Percentiles rank a stretch among this genome's conserved stretches.
These are phyloP conservation scores for Drosophila meridiana DNA, from an alignment of 2,888 invertebrate species.

Conservation along the genomic window DNA sequence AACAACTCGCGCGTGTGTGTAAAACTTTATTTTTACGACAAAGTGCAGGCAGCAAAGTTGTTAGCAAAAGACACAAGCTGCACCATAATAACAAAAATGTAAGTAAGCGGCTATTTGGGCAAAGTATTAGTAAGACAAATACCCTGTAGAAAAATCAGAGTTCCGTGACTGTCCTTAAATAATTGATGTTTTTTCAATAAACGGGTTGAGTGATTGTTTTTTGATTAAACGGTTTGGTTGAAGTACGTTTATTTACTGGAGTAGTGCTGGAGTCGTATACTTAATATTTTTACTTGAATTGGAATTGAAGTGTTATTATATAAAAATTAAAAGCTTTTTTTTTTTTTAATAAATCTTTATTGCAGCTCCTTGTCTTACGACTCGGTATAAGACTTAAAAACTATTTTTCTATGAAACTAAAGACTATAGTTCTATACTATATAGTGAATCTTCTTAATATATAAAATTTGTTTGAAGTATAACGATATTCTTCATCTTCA, in stretches of 20 bases:
- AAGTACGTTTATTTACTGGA: not conserved
- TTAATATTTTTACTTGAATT: not conserved
- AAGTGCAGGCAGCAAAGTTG: conserved; percentile 75
- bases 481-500: too few relatives aligned
- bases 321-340: too few relatives aligned
- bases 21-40: conserved; percentile 79
- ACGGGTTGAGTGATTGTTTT: not conserved
- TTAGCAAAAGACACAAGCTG: conserved; percentile 60
- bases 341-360: too few relatives aligned
- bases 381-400: too few relatives aligned
- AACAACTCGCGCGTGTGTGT: conserved; percentile 71
- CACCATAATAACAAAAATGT: conserved; percentile 31
- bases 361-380: too few relatives aligned
- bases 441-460: too few relatives aligned
- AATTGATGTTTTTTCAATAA: not conserved
- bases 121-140: conserved; percentile 7
- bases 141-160: conserved; percentile 6
- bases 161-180: not conserved
- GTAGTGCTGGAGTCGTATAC: not conserved
- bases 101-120: not conserved
- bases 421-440: too few relatives aligned
- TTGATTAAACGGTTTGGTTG: too few relatives aligned
- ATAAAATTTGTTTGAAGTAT: too few relatives aligned
- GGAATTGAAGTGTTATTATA: too few relatives aligned
- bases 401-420: too few relatives aligned